These are phyloP conservation scores for Lophotriccus pileatus DNA, from an alignment of 2,797 vertebrate genomes.

Conservation along the genomic window DNA sequence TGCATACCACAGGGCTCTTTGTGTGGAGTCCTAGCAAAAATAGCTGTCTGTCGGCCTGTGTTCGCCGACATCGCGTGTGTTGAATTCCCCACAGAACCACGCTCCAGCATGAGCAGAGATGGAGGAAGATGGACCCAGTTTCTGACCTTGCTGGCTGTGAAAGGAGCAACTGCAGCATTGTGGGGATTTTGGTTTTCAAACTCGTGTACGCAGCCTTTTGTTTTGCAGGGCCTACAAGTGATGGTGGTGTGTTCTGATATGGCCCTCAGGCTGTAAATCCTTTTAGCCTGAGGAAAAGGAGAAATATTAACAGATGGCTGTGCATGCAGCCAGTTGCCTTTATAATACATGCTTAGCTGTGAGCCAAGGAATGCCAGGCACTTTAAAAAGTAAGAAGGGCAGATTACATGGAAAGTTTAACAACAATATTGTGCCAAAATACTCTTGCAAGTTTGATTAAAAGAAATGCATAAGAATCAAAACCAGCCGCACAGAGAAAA, in stretches of 20 bases:
- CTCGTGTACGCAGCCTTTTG: neutral
- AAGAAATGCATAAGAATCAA: neutral
- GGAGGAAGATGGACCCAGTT: neutral
- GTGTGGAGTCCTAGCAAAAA: conserved; percentile 41
- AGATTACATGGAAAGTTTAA: neutral
- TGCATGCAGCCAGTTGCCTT: neutral
- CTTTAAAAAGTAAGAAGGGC: neutral
- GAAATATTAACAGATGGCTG: conserved; percentile 3
- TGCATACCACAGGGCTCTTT: conserved; percentile 42
- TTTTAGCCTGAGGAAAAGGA: neutral
- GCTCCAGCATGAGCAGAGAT: neutral
- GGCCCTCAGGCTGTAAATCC: neutral
- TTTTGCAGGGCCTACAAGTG: neutral
- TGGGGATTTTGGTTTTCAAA: neutral
- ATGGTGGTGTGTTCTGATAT: neutral
- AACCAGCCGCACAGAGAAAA: neutral
- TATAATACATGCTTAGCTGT: neutral
- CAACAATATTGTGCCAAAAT: neutral
- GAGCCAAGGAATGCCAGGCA: conserved; percentile 29
- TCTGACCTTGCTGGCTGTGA: neutral
- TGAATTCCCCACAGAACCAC: neutral
- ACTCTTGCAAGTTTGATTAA: neutral
- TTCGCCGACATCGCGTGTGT: fast-evolving
- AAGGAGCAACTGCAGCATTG: neutral
- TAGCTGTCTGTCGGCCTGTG: conserved; percentile 6